Conservation (phyloP, 2,113 vertebrate species). For the Pelecanus crispus region DNA sequence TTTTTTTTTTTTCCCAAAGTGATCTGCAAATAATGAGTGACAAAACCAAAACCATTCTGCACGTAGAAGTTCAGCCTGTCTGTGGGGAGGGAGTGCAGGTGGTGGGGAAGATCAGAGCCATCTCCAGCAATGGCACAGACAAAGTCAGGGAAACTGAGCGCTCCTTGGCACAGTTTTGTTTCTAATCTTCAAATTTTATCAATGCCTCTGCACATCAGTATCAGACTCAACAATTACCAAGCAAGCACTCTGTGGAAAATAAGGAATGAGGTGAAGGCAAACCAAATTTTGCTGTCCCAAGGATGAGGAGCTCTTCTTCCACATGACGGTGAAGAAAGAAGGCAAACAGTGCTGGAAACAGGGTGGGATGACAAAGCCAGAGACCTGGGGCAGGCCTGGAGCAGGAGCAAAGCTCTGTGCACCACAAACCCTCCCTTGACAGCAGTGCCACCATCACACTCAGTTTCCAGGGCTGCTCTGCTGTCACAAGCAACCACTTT, state of each 20-base stretch:
- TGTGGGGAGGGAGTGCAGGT: too few relatives aligned
- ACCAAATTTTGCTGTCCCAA: background rate
- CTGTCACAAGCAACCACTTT: rapidly evolving
- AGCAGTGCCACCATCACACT: background rate
- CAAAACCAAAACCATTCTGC: background rate
- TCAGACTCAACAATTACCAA: rapidly evolving
- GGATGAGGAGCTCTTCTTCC: background rate
- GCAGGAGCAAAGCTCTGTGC: background rate
- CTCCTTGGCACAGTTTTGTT: background rate
- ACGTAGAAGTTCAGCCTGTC: background rate
- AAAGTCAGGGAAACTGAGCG: rapidly evolving
- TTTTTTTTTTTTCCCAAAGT: background rate
- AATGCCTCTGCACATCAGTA: background rate
- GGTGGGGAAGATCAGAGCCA: background rate
- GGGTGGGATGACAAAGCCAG: background rate
- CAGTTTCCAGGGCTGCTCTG: background rate
- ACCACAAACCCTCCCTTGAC: background rate
- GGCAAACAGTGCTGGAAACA: rapidly evolving
- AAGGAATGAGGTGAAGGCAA: background rate
- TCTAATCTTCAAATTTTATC: background rate
- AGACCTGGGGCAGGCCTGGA: background rate
- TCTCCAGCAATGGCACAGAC: rapidly evolving
- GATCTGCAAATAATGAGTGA: background rate
- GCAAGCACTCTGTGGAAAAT: rapidly evolving
- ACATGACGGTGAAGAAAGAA: background rate